Conservation (phyloP, 2,888 invertebrate genomes). For the Chaetogeoica ovagalla region DNA sequence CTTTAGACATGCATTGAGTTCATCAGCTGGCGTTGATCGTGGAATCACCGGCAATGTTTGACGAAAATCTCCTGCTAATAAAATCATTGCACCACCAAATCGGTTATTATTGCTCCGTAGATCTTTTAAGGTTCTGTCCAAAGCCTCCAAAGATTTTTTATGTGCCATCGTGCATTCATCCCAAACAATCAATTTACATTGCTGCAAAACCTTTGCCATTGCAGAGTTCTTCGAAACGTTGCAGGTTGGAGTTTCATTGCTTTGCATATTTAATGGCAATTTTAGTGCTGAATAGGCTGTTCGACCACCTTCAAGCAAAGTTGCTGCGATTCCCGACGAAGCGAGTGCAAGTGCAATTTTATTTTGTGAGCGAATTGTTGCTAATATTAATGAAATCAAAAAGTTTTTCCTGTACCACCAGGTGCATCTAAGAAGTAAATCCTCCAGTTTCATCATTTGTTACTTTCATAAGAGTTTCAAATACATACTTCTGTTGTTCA, state of each 20-base stretch:
- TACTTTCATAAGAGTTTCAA: too few species aligned
- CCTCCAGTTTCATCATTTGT: too few species aligned
- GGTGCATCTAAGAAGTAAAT: too few species aligned
- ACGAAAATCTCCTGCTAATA: slow-evolving; percentile 57
- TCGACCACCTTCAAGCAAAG: too few species aligned
- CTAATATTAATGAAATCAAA: too few species aligned
- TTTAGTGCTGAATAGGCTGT: slow-evolving; percentile 57
- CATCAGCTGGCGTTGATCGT: slow-evolving; percentile 53
- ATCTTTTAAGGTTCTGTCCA: too few species aligned
- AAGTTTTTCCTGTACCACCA: too few species aligned
- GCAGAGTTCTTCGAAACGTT: slow-evolving; percentile 57
- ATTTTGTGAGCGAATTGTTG: too few species aligned
- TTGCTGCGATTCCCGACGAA: too few species aligned
- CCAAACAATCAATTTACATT: slow-evolving; percentile 57
- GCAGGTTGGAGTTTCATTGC: slow-evolving; percentile 56
- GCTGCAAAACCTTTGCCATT: slow-evolving; percentile 57
- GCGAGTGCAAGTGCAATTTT: too few species aligned
- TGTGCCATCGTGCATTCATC: slow-evolving; percentile 60
- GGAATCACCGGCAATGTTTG: slow-evolving; percentile 57
- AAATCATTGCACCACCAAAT: not conserved
- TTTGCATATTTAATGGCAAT: slow-evolving; percentile 57
- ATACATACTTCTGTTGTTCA: too few species aligned
- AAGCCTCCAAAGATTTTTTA: slow-evolving; percentile 55
- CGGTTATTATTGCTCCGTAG: too few species aligned
- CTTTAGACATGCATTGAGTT: slow-evolving; percentile 51